Evolutionary conservation across 2,888 invertebrate genomes (phyloP).

Genomic region (Stomorhina lunata): DNA sequence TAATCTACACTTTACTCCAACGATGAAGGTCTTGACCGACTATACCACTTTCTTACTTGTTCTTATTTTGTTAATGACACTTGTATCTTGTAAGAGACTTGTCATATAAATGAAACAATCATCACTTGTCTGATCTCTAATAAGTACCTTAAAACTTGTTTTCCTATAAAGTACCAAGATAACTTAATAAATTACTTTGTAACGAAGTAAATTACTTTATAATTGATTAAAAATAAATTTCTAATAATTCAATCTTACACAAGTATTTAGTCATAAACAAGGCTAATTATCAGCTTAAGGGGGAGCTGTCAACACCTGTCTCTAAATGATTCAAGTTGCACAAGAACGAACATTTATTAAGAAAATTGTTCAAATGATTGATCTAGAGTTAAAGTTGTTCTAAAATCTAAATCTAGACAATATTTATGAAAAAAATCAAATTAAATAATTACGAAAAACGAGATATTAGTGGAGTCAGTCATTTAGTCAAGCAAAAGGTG

Average conservation of each 20-base stretch:
- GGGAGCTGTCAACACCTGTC: constrained; percentile 61
- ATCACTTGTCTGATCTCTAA: too few relatives aligned
- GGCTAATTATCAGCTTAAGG: constrained; percentile 52
- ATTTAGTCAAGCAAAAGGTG: constrained; percentile 34
- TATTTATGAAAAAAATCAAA: not conserved
- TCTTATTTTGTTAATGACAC: too few relatives aligned
- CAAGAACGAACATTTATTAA: not conserved
- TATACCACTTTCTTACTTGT: too few relatives aligned
- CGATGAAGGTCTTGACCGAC: too few relatives aligned
- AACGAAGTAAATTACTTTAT: too few relatives aligned
- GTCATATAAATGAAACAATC: too few relatives aligned
- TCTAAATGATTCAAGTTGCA: not conserved
- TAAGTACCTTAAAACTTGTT: too few relatives aligned
- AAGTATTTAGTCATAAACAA: constrained; percentile 26
- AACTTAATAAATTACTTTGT: too few relatives aligned
- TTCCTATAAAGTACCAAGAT: too few relatives aligned
- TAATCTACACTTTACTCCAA: too few relatives aligned
- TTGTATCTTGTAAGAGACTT: too few relatives aligned
- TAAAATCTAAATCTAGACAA: constrained; percentile 1
- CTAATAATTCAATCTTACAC: constrained; percentile 6
- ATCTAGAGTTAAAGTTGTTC: constrained; percentile 29
- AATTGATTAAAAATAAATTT: constrained; percentile 4
- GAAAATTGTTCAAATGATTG: constrained; percentile 43
- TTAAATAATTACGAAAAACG: not conserved
- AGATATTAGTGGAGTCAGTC: constrained; percentile 23